These are phyloP conservation scores for Halocynthia aurantium DNA, from an alignment of 23 tunicate genomes.

Conservation along the genomic window DNA sequence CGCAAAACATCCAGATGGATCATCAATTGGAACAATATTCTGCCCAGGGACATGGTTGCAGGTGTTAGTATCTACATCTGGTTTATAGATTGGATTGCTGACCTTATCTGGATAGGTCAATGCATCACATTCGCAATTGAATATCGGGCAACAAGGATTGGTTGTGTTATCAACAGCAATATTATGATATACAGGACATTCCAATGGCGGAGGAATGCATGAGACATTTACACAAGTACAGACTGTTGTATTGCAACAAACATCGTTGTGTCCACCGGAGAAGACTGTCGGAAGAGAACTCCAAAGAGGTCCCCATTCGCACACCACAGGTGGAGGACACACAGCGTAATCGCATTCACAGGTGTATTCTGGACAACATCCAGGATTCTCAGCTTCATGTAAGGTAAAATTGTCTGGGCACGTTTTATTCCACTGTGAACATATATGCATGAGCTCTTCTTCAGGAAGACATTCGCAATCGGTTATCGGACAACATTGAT, in stretches of 20 bases:
- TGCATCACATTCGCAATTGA: conserved; percentile 34
- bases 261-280: conserved; percentile 21
- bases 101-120: conserved; percentile 4
- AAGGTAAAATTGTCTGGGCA: conserved; percentile 14
- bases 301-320: conserved; percentile 2
- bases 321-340: conserved; percentile 25
- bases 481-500: conserved; percentile 32
- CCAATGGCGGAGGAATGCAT: conserved; percentile 13
- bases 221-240: conserved; percentile 27
- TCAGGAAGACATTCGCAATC: conserved; percentile 24
- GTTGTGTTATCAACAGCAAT: conserved; percentile 10
- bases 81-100: conserved; percentile 7
- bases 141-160: conserved; percentile 37
- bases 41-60: conserved; percentile 31
- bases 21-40: conserved; percentile 12
- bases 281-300: not conserved
- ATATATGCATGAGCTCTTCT: conserved; percentile 1
- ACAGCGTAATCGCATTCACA: conserved; percentile 22
- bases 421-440: conserved; percentile 26
- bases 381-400: not conserved
- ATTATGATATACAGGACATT: conserved; percentile 29
- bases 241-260: conserved; percentile 26
- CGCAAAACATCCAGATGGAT: conserved; percentile 33
- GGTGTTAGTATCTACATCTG: conserved; percentile 4
- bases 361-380: conserved; percentile 35